Evolutionary conservation across 2,113 vertebrate species (phyloP), one percentile per base, ranked within the genome.

Genomic region (Cynopterus brachyotis): DNA sequence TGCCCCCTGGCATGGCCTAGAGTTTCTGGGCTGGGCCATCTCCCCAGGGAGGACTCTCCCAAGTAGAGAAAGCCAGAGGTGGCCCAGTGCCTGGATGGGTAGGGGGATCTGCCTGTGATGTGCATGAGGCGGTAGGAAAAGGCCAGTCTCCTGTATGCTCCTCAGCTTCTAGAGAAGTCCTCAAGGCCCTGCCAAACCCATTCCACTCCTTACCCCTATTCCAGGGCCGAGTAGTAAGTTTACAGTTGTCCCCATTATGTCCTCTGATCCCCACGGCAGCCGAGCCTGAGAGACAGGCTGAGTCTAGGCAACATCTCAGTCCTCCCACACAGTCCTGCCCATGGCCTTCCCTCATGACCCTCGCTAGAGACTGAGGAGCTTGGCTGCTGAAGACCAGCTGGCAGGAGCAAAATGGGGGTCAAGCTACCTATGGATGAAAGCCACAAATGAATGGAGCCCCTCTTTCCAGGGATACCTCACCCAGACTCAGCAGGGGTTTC

Each of bases 381-480:
- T 37, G 32, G 59, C 78, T 42, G 45, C 75, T 73, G 12, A 67
- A 62, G 69, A 42, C 55, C 57, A 92, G 94, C 84, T 1, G 2
- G 50, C 69, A 13, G 59, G 84, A 70, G 53, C 76, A 60, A 24
- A 45, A 50, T 35, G 28, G 87, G 72, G 55, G 47, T 66, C n/a
- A 87, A 88, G 79, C 90, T 47, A 62, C 95, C 90, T 82, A 91
- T 2, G 94, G 92, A 96, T 90, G 93, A 97, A 96, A 96, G 96
- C 95, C 97, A 96, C 93, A 94, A 80, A 72, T 32, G 88, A 67
- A 59, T 17, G 37, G 59, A 75, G 80, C 60, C 60, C 50, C 53
- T 85, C 83, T 66, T 28, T 59, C 57, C 40, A 24, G 70, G 69
- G 73, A 40, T 11, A 15, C 57, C 70, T 53, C 76, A n/a, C 89